Percentiles rank a stretch among this genome's conserved stretches.
These are phyloP conservation scores for Hypsopygia costalis DNA, from an alignment of 2,888 invertebrate species.

Conservation along the genomic window DNA sequence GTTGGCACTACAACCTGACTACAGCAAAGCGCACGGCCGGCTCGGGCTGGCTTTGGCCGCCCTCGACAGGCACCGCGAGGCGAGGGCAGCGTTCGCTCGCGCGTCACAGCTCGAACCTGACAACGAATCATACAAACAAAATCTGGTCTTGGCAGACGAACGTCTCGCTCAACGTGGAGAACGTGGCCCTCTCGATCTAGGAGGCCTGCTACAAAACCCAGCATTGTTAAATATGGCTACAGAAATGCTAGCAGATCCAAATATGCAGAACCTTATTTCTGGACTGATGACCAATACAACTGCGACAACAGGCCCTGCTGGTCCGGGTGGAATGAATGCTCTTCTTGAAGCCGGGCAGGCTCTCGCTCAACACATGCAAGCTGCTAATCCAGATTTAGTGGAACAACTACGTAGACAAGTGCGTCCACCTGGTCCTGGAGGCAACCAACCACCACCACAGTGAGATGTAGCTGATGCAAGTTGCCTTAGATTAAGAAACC, in stretches of 20 bases:
- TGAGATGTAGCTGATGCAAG: constrained; percentile 16
- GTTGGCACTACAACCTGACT: constrained; percentile 92
- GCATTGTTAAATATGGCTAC: constrained; percentile 91
- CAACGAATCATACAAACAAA: constrained; percentile 94
- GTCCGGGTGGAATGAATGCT: constrained; percentile 54
- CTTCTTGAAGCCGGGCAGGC: constrained; percentile 86
- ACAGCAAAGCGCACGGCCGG: constrained; percentile 97
- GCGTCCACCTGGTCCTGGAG: constrained; percentile 47
- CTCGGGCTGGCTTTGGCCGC: constrained; percentile 94
- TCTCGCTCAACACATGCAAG: constrained; percentile 90
- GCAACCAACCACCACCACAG: constrained; percentile 34
- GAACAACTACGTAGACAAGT: constrained; percentile 88
- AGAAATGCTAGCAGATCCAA: constrained; percentile 91
- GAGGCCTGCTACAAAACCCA: constrained; percentile 88
- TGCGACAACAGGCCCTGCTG: constrained; percentile 22
- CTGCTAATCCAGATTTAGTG: constrained; percentile 90
- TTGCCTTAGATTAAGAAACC: constrained; percentile 8
- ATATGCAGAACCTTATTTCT: constrained; percentile 88
- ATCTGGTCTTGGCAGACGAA: constrained; percentile 91
- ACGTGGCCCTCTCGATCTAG: constrained; percentile 76
- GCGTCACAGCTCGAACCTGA: constrained; percentile 95
- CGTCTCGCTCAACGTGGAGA: constrained; percentile 84
- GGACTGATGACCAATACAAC: constrained; percentile 71
- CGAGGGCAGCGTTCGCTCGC: constrained; percentile 91
- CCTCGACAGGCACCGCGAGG: constrained; percentile 90